Evolutionary conservation across 1,140 invertebrate genomes (phyloP).

Genomic region (Philopotamus ludificatus): DNA sequence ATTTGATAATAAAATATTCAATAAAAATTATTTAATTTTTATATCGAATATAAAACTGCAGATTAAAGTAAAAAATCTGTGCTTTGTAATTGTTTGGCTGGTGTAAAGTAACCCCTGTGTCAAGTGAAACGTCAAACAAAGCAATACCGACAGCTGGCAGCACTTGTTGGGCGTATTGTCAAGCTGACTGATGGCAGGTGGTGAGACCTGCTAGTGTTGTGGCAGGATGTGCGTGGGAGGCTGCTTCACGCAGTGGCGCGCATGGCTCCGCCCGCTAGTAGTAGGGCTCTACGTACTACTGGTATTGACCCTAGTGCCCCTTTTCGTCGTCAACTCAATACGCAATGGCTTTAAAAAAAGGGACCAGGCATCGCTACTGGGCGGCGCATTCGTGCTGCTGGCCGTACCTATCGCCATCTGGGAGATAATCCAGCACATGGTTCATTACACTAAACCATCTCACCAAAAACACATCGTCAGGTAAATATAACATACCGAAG

Average conservation of each 20-base stretch:
- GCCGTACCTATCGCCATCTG: conserved; percentile 90
- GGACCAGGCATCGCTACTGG: conserved; percentile 79
- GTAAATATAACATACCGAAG: conserved; percentile 51
- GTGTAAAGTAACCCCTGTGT: background rate
- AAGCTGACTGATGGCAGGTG: background rate
- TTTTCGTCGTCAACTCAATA: conserved; percentile 71
- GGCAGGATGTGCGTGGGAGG: conserved; percentile 5
- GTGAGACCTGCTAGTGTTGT: background rate
- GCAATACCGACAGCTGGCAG: too few relatives aligned
- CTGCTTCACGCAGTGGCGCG: conserved; percentile 65
- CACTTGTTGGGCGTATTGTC: too few relatives aligned
- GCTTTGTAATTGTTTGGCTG: too few relatives aligned
- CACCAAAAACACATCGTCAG: conserved; percentile 93
- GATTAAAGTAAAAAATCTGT: too few relatives aligned
- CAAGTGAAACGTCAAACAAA: background rate
- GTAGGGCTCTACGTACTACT: conserved; percentile 77
- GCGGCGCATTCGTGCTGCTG: conserved; percentile 86
- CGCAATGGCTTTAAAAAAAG: conserved; percentile 67
- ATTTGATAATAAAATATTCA: too few relatives aligned
- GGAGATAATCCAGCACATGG: conserved; percentile 91
- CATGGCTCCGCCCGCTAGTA: conserved; percentile 85
- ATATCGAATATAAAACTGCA: too few relatives aligned
- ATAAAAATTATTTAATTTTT: too few relatives aligned
- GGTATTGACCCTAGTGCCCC: conserved; percentile 78
- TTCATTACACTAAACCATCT: conserved; percentile 90